These are phyloP conservation scores for Eurytoma adleriae DNA, from an alignment of 2,888 invertebrate species.

Conservation along the genomic window DNA sequence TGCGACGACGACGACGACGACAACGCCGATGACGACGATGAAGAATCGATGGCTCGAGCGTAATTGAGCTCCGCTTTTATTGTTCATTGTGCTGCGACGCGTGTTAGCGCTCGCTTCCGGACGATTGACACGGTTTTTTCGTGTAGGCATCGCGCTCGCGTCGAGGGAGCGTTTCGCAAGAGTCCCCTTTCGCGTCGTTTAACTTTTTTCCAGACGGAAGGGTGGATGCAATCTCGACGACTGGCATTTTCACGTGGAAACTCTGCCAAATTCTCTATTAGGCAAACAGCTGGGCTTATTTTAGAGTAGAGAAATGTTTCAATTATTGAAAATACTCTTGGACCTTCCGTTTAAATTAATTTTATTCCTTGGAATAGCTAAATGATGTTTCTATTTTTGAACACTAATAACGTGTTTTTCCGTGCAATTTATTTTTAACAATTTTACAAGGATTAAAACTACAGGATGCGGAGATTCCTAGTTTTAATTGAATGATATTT, in stretches of 20 bases:
- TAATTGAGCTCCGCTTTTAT: conserved; percentile 42
- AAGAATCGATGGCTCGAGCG: conserved; percentile 45
- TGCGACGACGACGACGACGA: too few relatives aligned
- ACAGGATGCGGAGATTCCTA: too few relatives aligned
- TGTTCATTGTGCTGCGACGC: conserved; percentile 42
- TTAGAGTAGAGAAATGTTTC: not conserved
- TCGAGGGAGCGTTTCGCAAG: not conserved
- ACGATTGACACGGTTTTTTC: conserved; percentile 46
- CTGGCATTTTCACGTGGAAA: not conserved
- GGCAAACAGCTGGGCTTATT: not conserved
- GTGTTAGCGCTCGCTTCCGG: conserved; percentile 29
- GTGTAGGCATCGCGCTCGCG: not conserved
- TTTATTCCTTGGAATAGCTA: too few relatives aligned
- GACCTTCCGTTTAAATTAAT: too few relatives aligned
- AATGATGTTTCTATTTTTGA: too few relatives aligned
- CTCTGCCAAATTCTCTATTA: not conserved
- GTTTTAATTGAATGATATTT: too few relatives aligned
- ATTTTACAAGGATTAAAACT: too few relatives aligned
- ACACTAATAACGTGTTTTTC: too few relatives aligned
- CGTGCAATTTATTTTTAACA: too few relatives aligned
- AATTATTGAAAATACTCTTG: too few relatives aligned
- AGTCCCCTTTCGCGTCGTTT: conserved; percentile 21
- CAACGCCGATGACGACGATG: conserved; percentile 9
- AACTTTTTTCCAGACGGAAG: conserved; percentile 5
- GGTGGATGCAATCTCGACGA: not conserved